phyloP scores from a whole-genome alignment of 2,113 vertebrate genomes.

The Sterrhoptilus dennistouni region DNA sequence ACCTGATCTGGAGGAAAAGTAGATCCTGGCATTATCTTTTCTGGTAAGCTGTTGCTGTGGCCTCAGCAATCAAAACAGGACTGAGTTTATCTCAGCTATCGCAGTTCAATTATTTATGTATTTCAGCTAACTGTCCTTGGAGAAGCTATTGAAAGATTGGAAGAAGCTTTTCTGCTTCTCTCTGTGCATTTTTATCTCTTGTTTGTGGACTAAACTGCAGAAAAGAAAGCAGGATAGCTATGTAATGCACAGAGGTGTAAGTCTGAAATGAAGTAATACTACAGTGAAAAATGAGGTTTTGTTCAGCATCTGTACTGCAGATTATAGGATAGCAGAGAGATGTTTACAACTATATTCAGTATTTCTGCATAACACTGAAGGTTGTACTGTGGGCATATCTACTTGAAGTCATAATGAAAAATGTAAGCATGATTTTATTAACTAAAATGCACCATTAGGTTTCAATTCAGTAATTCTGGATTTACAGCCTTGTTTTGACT shows the following conservation, averaged over 20 bases:
- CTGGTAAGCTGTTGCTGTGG: not conserved
- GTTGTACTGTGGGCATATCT: not conserved
- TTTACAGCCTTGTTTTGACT: not conserved
- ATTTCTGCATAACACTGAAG: not conserved
- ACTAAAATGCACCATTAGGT: not conserved
- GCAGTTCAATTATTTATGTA: slow-evolving; percentile 5
- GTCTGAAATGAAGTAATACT: not conserved
- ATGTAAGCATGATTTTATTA: not conserved
- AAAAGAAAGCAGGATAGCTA: not conserved
- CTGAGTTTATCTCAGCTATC: not conserved
- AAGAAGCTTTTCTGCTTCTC: not conserved
- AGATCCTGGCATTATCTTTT: not conserved
- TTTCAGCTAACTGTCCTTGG: slow-evolving; percentile 12
- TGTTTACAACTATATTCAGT: not conserved
- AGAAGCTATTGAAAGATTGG: not conserved
- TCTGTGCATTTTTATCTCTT: slow-evolving; percentile 8
- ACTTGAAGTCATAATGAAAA: not conserved
- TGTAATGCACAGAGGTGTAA: not conserved
- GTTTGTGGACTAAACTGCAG: not conserved
- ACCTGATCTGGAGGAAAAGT: not conserved
- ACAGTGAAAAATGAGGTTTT: not conserved
- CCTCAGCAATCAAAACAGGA: not conserved
- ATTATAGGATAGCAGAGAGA: not conserved
- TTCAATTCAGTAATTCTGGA: not conserved
- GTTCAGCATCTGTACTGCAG: not conserved